Base-by-base conservation (phyloP, 2,888 invertebrate species). In the Andrena chrysosceles region DNA sequence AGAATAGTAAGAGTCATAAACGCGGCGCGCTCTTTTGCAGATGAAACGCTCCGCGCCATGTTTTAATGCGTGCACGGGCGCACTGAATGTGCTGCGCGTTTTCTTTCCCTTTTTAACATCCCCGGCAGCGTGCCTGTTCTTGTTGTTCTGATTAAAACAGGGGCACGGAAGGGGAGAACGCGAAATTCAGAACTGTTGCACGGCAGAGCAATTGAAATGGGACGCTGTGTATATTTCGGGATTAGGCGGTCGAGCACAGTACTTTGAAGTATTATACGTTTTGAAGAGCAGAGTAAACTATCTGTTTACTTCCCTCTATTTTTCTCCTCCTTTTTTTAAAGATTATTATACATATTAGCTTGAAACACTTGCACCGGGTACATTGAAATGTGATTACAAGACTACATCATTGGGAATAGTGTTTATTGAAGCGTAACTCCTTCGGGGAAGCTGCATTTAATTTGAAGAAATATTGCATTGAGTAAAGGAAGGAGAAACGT, bases 101-200 rank as follows among this genome's bases (percentile, higher is more conserved):
- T 54, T 54, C 10, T 54, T 54, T 20, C 42, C 42, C 42, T 42
- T 42, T 56, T 56, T 66, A 59, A 23, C 42, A 48, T 31, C 42
- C 35, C 16, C 29, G 35, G 42, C n/a, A 23, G 20, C 42, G 10
- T 8, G 26, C 4, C 66, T 42, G 66, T 48, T 48, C 59, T 59
- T 48, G 48, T 59, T 42, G 20, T 73, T 73, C 31, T 20, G 42
- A 73, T 73, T 48, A 48, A 66, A 66, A 48, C 31, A 13, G 8
- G 20, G 54, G 1, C 54, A 35, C 10, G 0, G 26, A 1, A 42
- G 13, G 10, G 7, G 13, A 59, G 4, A 6, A 13, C 26, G 26
- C 26, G 20, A 42, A 73, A 73, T 56, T 31, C 64, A 13, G 29
- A 56, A 73, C 56, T 31, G 64, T 73, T 48, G 23, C 66, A 23